Conservation (phyloP, 2,113 vertebrate species). For the Macquaria australasica region DNA sequence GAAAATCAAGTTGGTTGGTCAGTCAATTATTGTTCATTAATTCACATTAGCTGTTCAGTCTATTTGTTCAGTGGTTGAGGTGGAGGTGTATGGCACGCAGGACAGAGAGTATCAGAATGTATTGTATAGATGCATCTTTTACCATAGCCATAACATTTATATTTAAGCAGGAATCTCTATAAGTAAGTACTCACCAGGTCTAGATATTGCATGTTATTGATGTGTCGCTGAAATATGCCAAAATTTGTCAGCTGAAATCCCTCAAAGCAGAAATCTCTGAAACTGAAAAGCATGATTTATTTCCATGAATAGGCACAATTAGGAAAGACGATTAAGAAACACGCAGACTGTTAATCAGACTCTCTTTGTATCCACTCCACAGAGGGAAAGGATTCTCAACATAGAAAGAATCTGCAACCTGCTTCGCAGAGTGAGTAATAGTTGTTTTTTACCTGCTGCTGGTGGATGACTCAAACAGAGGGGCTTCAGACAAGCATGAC, state of each 20-base stretch:
- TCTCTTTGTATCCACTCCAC: constrained; percentile 64
- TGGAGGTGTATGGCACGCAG: not conserved
- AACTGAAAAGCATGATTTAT: not conserved
- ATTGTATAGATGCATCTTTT: not conserved
- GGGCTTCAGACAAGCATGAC: constrained; percentile 50
- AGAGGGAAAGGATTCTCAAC: constrained; percentile 94
- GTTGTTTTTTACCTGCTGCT: constrained; percentile 52
- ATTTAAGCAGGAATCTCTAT: not conserved
- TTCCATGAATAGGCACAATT: not conserved
- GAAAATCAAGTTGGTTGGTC: no score
- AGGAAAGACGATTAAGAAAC: not conserved
- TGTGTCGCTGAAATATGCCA: not conserved
- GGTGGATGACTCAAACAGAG: constrained; percentile 51
- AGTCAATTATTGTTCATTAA: not conserved
- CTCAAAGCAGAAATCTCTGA: not conserved
- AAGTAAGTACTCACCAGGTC: not conserved
- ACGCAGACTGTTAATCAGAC: constrained; percentile 11
- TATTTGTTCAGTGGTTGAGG: not conserved
- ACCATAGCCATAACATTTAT: not conserved
- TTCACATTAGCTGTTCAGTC: not conserved
- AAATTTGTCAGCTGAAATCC: not conserved
- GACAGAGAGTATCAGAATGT: not conserved
- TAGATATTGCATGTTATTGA: not conserved
- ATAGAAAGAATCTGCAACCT: constrained; percentile 95
- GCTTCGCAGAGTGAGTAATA: constrained; percentile 89